Base-by-base conservation (phyloP, 2,888 invertebrate species). In the Operophtera brumata region DNA sequence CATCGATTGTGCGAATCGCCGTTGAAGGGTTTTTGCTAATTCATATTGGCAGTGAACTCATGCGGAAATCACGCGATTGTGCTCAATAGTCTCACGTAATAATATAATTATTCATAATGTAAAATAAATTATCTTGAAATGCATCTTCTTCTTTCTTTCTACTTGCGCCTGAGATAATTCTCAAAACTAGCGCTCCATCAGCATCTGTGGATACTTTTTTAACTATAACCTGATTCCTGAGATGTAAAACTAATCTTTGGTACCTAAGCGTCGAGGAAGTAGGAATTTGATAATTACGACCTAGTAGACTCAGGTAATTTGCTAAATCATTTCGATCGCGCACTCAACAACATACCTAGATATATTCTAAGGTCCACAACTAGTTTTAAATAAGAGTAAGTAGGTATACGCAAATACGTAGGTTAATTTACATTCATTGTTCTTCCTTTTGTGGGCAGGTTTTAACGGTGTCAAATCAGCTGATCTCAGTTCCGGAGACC, bases 11-110 rank as follows among this genome's bases (percentile, higher is more conserved):
- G 32, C 13, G 46, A 50, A 58, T 50, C 41, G 36, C 28, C 47
- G 53, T 47, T 47, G 20, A 48, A 58, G 44, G 41, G 20, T 57
- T 50, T 47, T 47, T 47, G 53, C 46, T 59, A 51, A 60, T 54
- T 63, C 53, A 41, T 47, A 48, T 52, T 43, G 45, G 47, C 43
- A 45, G 51, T 73, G 69, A 67, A 69, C 59, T 73, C 73, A 77
- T 65, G 67, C 65, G 73, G 66, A 71, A 77, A 71, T 51, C 66
- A 66, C 70, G 66, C 67, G 62, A 61, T 62, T 65, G 44, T 59
- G 61, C 51, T 66, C 53, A 62, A 67, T 67, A 67, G 61, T 65
- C 56, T 69, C 71, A 72, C 65, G 67, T 69, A 71, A 56, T 58
- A 45, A 36, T 59, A n/a, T 42, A 51, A 52, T 57, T 46, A 52